Percentiles rank a stretch among this genome's conserved stretches.
Evolutionary conservation across 2,888 invertebrate genomes (phyloP).

Genomic region (Cephonodes hylas): DNA sequence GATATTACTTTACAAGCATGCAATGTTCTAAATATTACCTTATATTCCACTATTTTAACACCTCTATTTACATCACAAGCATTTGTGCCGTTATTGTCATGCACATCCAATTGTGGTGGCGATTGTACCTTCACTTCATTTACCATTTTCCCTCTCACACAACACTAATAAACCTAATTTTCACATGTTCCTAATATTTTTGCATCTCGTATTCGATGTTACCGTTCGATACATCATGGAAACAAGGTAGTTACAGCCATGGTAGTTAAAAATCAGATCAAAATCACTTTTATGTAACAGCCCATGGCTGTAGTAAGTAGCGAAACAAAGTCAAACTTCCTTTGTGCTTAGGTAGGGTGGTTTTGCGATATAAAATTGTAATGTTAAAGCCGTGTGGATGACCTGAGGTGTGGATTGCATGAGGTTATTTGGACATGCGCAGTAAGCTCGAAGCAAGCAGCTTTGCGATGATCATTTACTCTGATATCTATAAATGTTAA

Average conservation of each 20-base stretch:
- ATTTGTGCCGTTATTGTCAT: slow-evolving; percentile 55
- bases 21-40: slow-evolving; percentile 42
- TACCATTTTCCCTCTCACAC: slow-evolving; percentile 69
- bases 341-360: slow-evolving; percentile 40
- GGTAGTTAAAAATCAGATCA: neutral
- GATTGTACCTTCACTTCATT: slow-evolving; percentile 75
- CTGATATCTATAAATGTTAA: neutral
- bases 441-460: slow-evolving; percentile 25
- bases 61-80: slow-evolving; percentile 52
- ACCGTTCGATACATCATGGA: slow-evolving; percentile 13
- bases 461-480: neutral
- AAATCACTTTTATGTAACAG: slow-evolving; percentile 3
- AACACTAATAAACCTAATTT: slow-evolving; percentile 51
- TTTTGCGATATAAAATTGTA: slow-evolving; percentile 44
- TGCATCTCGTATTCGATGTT: slow-evolving; percentile 18
- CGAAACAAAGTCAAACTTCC: neutral
- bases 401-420: slow-evolving; percentile 71
- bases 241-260: neutral
- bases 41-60: slow-evolving; percentile 64
- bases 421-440: slow-evolving; percentile 79
- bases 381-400: slow-evolving; percentile 56
- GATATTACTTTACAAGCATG: slow-evolving; percentile 1
- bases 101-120: slow-evolving; percentile 64
- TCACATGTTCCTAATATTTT: slow-evolving; percentile 37
- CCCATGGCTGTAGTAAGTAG: slow-evolving; percentile 4